phyloP scores from a whole-genome alignment of 2,113 vertebrate genomes.

The Ia io region DNA sequence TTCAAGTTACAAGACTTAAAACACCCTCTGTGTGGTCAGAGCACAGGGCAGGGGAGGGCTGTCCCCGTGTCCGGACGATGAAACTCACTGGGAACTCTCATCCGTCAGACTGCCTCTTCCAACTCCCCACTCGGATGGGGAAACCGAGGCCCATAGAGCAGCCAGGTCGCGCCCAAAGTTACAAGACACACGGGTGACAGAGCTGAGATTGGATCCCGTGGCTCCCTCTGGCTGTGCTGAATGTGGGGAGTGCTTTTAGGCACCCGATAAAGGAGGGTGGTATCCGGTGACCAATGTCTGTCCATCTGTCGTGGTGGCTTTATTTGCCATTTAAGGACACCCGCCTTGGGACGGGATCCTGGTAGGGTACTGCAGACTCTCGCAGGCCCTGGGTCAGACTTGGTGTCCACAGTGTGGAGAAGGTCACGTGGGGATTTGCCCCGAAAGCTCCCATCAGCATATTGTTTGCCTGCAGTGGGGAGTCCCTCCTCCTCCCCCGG shows the following conservation, averaged over 20 bases:
- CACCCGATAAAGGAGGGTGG: too few species aligned
- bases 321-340: neutral
- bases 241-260: neutral
- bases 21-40: neutral
- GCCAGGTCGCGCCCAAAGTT: neutral
- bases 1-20: neutral
- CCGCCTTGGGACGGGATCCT: accelerated
- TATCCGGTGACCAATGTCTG: neutral
- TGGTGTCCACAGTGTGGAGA: neutral
- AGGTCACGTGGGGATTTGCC: neutral
- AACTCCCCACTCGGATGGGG: neutral
- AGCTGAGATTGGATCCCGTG: neutral
- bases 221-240: neutral
- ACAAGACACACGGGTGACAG: neutral
- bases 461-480: neutral
- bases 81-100: neutral
- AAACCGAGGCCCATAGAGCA: neutral
- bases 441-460: neutral
- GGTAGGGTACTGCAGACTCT: neutral
- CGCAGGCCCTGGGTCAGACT: too few species aligned
- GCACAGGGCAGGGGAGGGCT: neutral
- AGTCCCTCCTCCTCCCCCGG: neutral
- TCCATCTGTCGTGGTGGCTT: neutral
- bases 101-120: neutral
- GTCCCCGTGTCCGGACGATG: accelerated